Conservation (phyloP, 2,113 vertebrate species). For the Anoura caudifer region DNA sequence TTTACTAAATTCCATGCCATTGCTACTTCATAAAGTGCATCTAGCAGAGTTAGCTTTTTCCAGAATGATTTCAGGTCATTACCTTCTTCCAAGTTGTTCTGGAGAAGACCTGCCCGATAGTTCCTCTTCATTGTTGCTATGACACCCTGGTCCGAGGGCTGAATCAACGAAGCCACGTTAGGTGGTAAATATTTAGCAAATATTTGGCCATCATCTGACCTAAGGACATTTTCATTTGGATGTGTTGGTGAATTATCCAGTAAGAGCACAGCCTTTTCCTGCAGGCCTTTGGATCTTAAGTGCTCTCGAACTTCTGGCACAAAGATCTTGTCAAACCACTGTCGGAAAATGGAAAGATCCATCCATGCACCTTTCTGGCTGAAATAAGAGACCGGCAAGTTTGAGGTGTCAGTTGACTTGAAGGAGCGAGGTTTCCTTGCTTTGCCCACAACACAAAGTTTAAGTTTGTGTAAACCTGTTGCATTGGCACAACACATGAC, state of each 20-base stretch:
- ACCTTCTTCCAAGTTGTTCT: constrained; percentile 72
- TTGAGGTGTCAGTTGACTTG: constrained; percentile 64
- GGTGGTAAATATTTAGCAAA: constrained; percentile 74
- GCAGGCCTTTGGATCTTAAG: constrained; percentile 69
- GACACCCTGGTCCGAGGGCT: constrained; percentile 69
- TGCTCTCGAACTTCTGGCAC: constrained; percentile 75
- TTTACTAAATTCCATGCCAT: constrained; percentile 72
- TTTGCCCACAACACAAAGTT: constrained; percentile 73
- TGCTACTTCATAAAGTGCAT: constrained; percentile 72
- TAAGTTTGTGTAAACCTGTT: constrained; percentile 75
- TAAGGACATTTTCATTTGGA: constrained; percentile 71
- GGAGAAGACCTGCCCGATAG: constrained; percentile 69
- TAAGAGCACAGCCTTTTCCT: constrained; percentile 74
- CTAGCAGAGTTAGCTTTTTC: constrained; percentile 70
- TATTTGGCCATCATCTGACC: constrained; percentile 75
- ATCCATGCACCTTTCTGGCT: constrained; percentile 75
- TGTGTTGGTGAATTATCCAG: constrained; percentile 74
- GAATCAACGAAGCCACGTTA: constrained; percentile 65
- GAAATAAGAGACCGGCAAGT: constrained; percentile 74
- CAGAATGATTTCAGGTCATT: constrained; percentile 71
- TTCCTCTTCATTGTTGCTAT: constrained; percentile 66
- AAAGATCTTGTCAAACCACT: constrained; percentile 76
- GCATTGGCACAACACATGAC: constrained; percentile 76
- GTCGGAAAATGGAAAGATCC: constrained; percentile 73
- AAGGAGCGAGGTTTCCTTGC: constrained; percentile 70